phyloP scores from a whole-genome alignment of 2,888 invertebrate genomes.

The Steinernema carpocapsae region DNA sequence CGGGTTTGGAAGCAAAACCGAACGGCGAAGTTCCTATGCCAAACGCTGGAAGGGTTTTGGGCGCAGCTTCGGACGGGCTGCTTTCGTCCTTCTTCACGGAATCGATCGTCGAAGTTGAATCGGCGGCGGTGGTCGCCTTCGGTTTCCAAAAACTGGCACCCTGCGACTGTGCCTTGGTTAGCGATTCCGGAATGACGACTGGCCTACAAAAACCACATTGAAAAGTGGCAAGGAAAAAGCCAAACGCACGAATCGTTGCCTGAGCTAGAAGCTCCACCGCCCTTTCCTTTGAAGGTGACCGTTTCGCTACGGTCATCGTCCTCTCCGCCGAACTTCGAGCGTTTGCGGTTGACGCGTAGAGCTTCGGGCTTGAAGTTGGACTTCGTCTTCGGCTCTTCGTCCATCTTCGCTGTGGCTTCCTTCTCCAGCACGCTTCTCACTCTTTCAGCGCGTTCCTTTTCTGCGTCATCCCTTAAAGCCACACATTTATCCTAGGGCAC shows the following conservation, averaged over 20 bases:
- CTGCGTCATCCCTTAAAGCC: neutral
- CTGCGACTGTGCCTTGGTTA: neutral
- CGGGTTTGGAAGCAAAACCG: too few relatives aligned
- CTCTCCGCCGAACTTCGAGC: slow-evolving; percentile 12
- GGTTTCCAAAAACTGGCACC: slow-evolving; percentile 8
- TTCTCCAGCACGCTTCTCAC: neutral
- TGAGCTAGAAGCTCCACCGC: neutral
- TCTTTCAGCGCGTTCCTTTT: neutral
- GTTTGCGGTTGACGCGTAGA: neutral
- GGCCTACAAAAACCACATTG: neutral
- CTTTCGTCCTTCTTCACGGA: too few relatives aligned
- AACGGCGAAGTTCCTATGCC: too few relatives aligned
- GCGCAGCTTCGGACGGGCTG: too few relatives aligned
- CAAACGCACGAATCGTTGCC: too few relatives aligned
- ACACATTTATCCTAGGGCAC: neutral
- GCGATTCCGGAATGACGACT: neutral
- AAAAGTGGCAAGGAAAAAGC: neutral
- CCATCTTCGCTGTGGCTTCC: neutral
- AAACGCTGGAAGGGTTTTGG: too few relatives aligned
- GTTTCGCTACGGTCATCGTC: neutral
- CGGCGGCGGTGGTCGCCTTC: too few relatives aligned
- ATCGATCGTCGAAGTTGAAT: too few relatives aligned
- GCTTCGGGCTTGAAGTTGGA: slow-evolving; percentile 7
- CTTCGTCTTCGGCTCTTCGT: neutral
- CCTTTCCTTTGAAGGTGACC: neutral